Percentiles rank a stretch among this genome's conserved stretches.
Conservation (phyloP, 2,797 vertebrate species). For the Enteromius afrohamiltoni region DNA sequence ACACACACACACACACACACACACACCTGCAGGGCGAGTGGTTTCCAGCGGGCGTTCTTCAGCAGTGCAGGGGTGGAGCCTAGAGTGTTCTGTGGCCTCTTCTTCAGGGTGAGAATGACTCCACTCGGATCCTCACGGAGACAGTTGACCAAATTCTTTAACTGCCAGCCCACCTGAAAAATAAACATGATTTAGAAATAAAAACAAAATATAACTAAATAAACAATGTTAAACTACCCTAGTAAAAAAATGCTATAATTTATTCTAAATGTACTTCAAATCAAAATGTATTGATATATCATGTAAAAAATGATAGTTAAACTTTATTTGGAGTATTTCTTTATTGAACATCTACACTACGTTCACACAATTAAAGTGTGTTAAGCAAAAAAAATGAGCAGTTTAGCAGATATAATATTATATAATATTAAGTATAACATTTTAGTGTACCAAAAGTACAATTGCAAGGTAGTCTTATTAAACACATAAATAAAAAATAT, state of each 20-base stretch:
- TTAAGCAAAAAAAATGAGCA: no score
- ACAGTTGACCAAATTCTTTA: conserved; percentile 82
- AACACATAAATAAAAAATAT: no score
- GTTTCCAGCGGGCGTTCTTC: conserved; percentile 83
- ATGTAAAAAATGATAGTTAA: background rate
- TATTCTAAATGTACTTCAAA: background rate
- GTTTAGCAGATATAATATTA: no score
- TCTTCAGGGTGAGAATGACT: conserved; percentile 82
- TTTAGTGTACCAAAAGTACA: no score
- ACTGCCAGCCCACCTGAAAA: conserved; percentile 70
- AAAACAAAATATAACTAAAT: background rate
- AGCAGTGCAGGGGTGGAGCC: conserved; percentile 79
- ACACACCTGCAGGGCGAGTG: conserved; percentile 78
- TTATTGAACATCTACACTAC: background rate
- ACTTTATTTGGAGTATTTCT: background rate
- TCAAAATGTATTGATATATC: background rate
- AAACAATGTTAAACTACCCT: background rate
- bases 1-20: conserved; percentile 47
- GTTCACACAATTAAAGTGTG: no score
- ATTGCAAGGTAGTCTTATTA: no score
- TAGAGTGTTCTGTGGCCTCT: conserved; percentile 81
- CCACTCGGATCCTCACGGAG: conserved; percentile 82
- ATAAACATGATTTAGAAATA: conserved; percentile 10
- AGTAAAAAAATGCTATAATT: background rate
- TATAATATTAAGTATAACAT: no score